A percentile compares a stretch with the other conserved stretches of the same genome.
phyloP scores from a whole-genome alignment of 2,113 vertebrate species.

The Dinomys branickii region DNA sequence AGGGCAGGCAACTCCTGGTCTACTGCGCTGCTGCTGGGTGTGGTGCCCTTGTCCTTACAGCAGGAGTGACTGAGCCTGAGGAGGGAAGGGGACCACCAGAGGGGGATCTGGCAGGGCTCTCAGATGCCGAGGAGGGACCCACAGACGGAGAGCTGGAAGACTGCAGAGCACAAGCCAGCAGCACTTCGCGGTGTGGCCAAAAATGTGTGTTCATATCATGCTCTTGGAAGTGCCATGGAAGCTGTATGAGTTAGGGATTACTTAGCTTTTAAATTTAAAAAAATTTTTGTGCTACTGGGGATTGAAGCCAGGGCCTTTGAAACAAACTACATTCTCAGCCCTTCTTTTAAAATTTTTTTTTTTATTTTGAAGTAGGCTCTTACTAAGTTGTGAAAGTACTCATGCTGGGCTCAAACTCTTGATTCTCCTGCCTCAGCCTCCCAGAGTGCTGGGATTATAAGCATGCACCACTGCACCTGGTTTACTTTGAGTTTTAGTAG shows the following conservation, averaged over 20 bases:
- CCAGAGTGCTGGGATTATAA: background rate
- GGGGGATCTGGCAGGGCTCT: too few relatives aligned
- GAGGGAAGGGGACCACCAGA: too few relatives aligned
- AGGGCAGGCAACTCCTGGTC: too few relatives aligned
- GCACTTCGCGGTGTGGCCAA: background rate
- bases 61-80: background rate
- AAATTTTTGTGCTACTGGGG: background rate
- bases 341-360: background rate
- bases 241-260: background rate
- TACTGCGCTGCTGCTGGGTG: too few relatives aligned
- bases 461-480: rapidly evolving
- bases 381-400: background rate
- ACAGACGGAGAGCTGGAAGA: background rate
- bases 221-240: background rate
- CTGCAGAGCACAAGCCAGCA: background rate
- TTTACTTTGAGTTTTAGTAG: background rate
- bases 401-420: background rate
- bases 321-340: background rate
- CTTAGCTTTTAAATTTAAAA: background rate
- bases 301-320: background rate
- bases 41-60: background rate
- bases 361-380: background rate
- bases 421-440: background rate
- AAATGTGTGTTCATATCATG: rapidly evolving
- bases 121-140: background rate